phyloP scores from a whole-genome alignment of 1,140 invertebrate species.

The Brachionus calyciflorus region DNA sequence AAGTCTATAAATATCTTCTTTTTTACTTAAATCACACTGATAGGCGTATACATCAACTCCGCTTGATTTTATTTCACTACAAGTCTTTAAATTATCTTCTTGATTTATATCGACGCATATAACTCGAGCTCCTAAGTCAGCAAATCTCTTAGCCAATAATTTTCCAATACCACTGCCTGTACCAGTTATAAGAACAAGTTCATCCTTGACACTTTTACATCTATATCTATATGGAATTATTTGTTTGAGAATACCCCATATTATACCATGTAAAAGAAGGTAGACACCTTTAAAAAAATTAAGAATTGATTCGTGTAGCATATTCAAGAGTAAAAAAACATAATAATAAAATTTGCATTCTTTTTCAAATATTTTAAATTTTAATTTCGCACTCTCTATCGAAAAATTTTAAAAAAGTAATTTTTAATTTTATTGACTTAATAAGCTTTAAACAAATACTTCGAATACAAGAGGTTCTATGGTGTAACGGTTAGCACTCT shows the following conservation, averaged over 20 bases:
- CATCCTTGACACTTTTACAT: slow-evolving; percentile 65
- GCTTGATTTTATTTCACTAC: slow-evolving; percentile 58
- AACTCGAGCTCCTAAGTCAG: slow-evolving; percentile 74
- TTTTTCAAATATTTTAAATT: too few relatives aligned
- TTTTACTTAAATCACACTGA: slow-evolving; percentile 68
- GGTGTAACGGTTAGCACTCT: too few relatives aligned
- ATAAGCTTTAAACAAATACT: too few relatives aligned
- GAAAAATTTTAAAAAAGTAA: too few relatives aligned
- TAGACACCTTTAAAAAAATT: not conserved
- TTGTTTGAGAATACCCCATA: not conserved
- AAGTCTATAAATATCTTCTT: slow-evolving; percentile 75
- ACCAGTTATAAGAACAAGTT: slow-evolving; percentile 82
- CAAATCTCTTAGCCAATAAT: slow-evolving; percentile 74
- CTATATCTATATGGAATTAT: slow-evolving; percentile 24
- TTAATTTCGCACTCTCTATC: too few relatives aligned
- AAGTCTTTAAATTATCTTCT: slow-evolving; percentile 74
- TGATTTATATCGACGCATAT: slow-evolving; percentile 75
- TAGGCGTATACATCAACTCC: slow-evolving; percentile 13
- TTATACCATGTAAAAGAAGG: not conserved
- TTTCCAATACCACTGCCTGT: slow-evolving; percentile 76
- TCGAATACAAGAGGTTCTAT: too few relatives aligned
- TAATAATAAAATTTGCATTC: not conserved
- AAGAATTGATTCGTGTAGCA: not conserved
- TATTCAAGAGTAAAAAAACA: not conserved
- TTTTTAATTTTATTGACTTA: too few relatives aligned